Evolutionary conservation across 1,140 invertebrate genomes (phyloP).

Genomic region (Archivesica marissinica): DNA sequence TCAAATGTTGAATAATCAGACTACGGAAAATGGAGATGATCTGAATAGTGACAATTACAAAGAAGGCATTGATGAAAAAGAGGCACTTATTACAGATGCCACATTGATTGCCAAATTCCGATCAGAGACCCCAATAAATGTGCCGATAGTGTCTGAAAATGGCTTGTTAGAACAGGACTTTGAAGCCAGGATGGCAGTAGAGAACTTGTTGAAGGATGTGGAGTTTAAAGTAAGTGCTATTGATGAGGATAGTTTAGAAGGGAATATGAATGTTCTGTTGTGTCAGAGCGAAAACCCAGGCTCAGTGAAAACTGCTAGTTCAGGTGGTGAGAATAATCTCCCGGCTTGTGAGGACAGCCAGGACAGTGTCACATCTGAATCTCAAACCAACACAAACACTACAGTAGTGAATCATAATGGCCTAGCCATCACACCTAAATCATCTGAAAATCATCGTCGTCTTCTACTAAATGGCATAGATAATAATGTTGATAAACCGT

Average conservation of each 20-base stretch:
- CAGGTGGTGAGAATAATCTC: conserved; percentile 17
- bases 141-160: conserved; percentile 52
- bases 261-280: conserved; percentile 29
- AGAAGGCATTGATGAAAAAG: conserved; percentile 51
- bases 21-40: conserved; percentile 25
- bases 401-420: conserved; percentile 29
- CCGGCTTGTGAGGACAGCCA: conserved; percentile 24
- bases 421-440: conserved; percentile 18
- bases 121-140: conserved; percentile 52
- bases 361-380: conserved; percentile 31
- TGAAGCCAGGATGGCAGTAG: conserved; percentile 59
- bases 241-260: conserved; percentile 50
- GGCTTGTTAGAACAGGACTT: conserved; percentile 52
- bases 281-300: conserved; percentile 16
- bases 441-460: conserved; percentile 19
- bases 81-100: conserved; percentile 27
- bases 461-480: conserved; percentile 39
- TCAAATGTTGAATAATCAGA: conserved; percentile 10
- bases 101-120: conserved; percentile 46
- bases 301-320: conserved; percentile 42
- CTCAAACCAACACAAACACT: conserved; percentile 34
- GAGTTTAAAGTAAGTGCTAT: conserved; percentile 37
- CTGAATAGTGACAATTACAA: neutral
- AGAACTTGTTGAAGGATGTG: conserved; percentile 51
- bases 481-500: conserved; percentile 15